A percentile compares a stretch with the other conserved stretches of the same genome.
Conservation (phyloP, 2,888 invertebrate genomes). For the Drosophila demipolita region DNA sequence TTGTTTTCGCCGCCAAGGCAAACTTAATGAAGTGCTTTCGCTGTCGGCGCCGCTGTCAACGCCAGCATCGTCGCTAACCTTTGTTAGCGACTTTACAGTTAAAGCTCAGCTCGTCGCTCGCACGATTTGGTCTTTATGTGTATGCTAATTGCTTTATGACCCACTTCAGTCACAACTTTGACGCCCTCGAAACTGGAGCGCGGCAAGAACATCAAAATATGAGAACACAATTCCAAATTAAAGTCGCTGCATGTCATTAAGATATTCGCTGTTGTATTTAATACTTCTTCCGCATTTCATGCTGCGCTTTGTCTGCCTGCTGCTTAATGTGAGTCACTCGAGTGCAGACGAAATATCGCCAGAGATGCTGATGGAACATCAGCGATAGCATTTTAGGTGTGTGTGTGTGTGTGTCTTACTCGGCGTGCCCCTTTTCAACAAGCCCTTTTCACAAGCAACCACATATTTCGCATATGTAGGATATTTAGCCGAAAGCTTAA, state of each 20-base stretch:
- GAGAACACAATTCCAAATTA: slow-evolving; percentile 19
- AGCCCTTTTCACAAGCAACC: slow-evolving; percentile 4
- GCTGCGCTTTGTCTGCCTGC: slow-evolving; percentile 50
- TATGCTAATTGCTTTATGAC: slow-evolving; percentile 73
- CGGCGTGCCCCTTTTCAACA: slow-evolving; percentile 60
- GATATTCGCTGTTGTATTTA: slow-evolving; percentile 50
- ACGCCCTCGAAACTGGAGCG: slow-evolving; percentile 64
- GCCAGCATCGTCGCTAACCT: slow-evolving; percentile 46
- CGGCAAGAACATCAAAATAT: slow-evolving; percentile 26
- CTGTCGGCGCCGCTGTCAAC: slow-evolving; percentile 11
- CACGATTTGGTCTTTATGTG: slow-evolving; percentile 61
- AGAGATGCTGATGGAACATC: slow-evolving; percentile 40
- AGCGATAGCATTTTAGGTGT: slow-evolving; percentile 55
- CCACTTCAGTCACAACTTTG: slow-evolving; percentile 56
- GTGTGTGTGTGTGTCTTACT: slow-evolving; percentile 10
- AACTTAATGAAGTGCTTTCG: slow-evolving; percentile 27
- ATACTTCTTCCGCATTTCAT: slow-evolving; percentile 54
- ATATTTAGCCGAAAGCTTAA: slow-evolving; percentile 7
- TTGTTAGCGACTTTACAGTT: slow-evolving; percentile 69
- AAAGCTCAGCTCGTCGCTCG: slow-evolving; percentile 54
- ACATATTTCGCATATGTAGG: slow-evolving; percentile 19
- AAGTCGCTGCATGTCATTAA: slow-evolving; percentile 62
- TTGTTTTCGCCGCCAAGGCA: slow-evolving; percentile 21
- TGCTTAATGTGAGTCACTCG: slow-evolving; percentile 50
- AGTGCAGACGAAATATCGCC: slow-evolving; percentile 54